phyloP scores from a whole-genome alignment of 30 jellyfish, hydroid and myxozoan species.

The Haliclystus octoradiatus region DNA sequence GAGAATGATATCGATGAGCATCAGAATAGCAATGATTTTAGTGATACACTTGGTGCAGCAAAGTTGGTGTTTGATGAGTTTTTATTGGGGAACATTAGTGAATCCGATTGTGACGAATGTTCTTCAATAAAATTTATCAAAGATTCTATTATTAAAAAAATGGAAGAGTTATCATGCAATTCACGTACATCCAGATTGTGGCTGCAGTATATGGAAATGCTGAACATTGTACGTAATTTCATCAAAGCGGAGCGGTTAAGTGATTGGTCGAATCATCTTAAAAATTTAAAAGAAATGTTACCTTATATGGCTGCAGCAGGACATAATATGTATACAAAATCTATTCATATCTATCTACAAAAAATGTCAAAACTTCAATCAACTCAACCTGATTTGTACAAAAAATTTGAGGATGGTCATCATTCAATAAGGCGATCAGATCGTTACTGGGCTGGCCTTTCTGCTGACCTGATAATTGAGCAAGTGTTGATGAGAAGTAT shows the following conservation, averaged over 20 bases:
- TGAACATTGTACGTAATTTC: not conserved
- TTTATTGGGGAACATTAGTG: no score
- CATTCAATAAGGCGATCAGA: not conserved
- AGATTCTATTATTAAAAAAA: no score
- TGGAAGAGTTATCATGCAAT: no score
- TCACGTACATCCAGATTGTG: no score
- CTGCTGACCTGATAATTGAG: slow-evolving; percentile 43
- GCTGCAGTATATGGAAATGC: slow-evolving; percentile 14
- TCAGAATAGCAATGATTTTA: no score
- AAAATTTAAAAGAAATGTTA: no score
- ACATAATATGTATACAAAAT: not conserved
- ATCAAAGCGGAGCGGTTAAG: not conserved
- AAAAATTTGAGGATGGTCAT: not conserved
- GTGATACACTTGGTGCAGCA: no score
- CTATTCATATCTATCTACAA: not conserved
- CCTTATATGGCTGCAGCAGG: not conserved
- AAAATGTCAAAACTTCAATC: not conserved
- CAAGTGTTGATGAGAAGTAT: slow-evolving; percentile 35
- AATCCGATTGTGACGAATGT: no score
- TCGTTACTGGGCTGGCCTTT: slow-evolving; percentile 31
- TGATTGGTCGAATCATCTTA: not conserved
- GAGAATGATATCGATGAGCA: no score
- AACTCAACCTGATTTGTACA: not conserved
- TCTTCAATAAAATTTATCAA: no score
- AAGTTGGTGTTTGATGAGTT: no score